Percentiles rank a stretch among this genome's conserved stretches.
These are phyloP conservation scores for Chironomus tepperi DNA, from an alignment of 1,140 invertebrate species.

Conservation along the genomic window DNA sequence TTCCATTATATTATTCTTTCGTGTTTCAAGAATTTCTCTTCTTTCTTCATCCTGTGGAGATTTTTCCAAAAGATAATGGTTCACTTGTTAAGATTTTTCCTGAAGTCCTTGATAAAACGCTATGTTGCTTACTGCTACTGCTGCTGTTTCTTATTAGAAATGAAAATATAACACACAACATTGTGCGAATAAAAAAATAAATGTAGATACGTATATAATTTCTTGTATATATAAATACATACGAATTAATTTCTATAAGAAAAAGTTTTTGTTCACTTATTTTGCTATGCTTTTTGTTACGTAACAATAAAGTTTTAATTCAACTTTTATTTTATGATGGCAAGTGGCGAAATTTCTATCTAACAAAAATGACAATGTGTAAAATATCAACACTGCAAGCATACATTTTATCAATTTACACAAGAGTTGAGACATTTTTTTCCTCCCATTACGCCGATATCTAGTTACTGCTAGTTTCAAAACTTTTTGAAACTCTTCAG, in stretches of 20 bases:
- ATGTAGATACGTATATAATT: too few relatives aligned
- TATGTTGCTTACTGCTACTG: slow-evolving; percentile 1
- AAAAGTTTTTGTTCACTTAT: neutral
- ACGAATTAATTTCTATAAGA: neutral
- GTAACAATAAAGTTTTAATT: slow-evolving; percentile 14
- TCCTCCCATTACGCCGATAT: too few relatives aligned
- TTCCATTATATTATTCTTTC: neutral
- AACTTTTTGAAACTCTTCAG: too few relatives aligned
- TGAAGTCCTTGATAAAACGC: neutral
- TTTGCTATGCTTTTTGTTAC: neutral
- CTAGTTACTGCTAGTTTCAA: too few relatives aligned
- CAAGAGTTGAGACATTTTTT: too few relatives aligned
- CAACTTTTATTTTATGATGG: slow-evolving; percentile 1
- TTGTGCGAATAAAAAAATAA: slow-evolving; percentile 1
- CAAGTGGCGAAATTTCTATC: neutral
- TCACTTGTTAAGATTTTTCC: slow-evolving; percentile 8
- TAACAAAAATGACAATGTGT: neutral
- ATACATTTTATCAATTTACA: neutral
- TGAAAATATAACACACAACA: neutral
- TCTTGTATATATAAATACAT: too few relatives aligned
- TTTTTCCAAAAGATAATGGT: slow-evolving; percentile 7
- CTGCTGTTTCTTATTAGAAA: neutral
- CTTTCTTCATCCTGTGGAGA: neutral
- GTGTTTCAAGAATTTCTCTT: slow-evolving; percentile 7
- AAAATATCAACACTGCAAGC: neutral